Conservation (phyloP, 2,888 invertebrate species). For the Merodon equestris region DNA sequence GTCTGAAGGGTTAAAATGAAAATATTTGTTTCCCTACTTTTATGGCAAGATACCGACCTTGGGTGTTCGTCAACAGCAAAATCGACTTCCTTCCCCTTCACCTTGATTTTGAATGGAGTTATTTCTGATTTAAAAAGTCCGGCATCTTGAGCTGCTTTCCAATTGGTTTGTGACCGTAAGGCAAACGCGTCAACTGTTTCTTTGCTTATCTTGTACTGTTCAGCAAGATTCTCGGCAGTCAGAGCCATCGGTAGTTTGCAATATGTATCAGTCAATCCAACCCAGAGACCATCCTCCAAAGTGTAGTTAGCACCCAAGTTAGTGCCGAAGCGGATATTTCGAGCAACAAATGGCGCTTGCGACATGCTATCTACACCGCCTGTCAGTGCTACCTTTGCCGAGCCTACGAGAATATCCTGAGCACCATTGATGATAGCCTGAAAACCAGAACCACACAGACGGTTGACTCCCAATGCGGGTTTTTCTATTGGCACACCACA, state of each 20-base stretch:
- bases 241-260: conserved; percentile 97
- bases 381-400: conserved; percentile 90
- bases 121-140: conserved; percentile 95
- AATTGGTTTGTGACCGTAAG: conserved; percentile 89
- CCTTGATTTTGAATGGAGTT: conserved; percentile 89
- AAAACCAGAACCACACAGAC: conserved; percentile 98
- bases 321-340: conserved; percentile 93
- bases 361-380: conserved; percentile 99
- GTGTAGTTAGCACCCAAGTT: conserved; percentile 86
- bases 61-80: conserved; percentile 96
- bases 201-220: conserved; percentile 88
- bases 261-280: conserved; percentile 91
- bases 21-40: neutral
- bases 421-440: conserved; percentile 94
- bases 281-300: conserved; percentile 95
- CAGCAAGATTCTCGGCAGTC: conserved; percentile 96
- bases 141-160: conserved; percentile 92
- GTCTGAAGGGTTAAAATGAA: conserved; percentile 78
- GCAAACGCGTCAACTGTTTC: conserved; percentile 93
- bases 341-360: conserved; percentile 90
- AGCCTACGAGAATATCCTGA: conserved; percentile 93
- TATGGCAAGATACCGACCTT: conserved; percentile 71
- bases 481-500: conserved; percentile 91
- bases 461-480: conserved; percentile 93
- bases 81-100: conserved; percentile 89